Evolutionary conservation across 2,113 vertebrate species (phyloP), one percentile per base, ranked within the genome.

Genomic region (Lampris incognitus): DNA sequence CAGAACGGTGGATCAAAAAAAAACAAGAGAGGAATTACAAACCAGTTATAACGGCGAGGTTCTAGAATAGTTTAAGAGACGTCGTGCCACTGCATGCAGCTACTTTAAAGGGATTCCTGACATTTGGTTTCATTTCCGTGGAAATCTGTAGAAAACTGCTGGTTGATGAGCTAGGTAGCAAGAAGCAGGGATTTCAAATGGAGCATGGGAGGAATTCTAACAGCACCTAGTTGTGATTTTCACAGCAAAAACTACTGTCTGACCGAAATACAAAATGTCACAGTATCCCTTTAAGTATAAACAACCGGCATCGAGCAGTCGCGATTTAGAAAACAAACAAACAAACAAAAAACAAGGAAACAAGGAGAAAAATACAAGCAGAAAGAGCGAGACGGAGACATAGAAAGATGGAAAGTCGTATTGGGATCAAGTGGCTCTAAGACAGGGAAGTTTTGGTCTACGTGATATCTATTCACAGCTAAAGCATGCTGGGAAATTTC

Each of bases 1-100:
- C 69, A 88, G 81, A 90, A 69, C 86, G 71, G 79, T 70, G 77
- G 69, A 88, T 88, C 54, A 87, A 50, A 88, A 80, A 24, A 24
- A 67, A 92, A 85, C 46, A 68, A 72, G 60, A 90, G 64, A 88
- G n/a, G 76, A 1, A 60, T 83, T 84, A 88, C 48, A 58, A 70
- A 84, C 6, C n/a, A 82, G n/a, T 55, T 48, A 59, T 24, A 55
- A 67, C 36, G 24, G 51, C 4, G 1, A 51, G 52, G 48, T 50
- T 70, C 56, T 71, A 49, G 37, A 46, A n/a, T 66, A 67, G 11
- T 74, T 64, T n/a, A 80, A 61, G 74, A 46, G 77, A 71, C 37
- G 56, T 65, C 52, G 70, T 76, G 65, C 1, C 37, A 66, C 58
- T 70, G 58, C 11, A 51, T 46, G 65, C 51, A 50, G 52, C 44